These are phyloP conservation scores for Arge pagana DNA, from an alignment of 2,888 invertebrate genomes.

Conservation along the genomic window DNA sequence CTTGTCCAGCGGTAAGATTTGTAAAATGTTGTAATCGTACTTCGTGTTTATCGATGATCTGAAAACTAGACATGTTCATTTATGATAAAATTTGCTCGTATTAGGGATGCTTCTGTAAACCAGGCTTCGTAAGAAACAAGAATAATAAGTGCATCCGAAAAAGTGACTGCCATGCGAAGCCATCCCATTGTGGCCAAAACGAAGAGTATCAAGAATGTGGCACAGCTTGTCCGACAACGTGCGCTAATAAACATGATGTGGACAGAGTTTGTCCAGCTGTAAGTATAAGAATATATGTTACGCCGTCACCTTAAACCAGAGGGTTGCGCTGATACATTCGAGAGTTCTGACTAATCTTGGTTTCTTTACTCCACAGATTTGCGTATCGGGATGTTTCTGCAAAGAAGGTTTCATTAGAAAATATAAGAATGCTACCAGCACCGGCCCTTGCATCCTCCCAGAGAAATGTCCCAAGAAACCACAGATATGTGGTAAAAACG, in stretches of 20 bases:
- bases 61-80: no score
- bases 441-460: no score
- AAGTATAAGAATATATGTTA: no score
- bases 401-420: background rate
- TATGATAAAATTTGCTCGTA: background rate
- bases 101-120: background rate
- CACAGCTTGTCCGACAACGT: background rate
- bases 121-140: background rate
- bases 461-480: no score
- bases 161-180: background rate
- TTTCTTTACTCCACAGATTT: background rate
- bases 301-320: no score
- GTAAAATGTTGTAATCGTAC: background rate
- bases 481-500: no score
- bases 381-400: background rate
- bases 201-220: background rate
- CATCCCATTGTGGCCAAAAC: background rate
- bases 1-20: background rate
- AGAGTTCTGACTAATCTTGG: no score
- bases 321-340: no score
- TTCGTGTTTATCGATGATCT: background rate
- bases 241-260: no score
- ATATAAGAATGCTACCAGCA: background rate
- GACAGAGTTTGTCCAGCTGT: no score
- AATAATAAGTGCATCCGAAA: no score